Evolutionary conservation across 2,888 invertebrate species (phyloP), one percentile per base, ranked within the genome.

Genomic region (Athalia cordata): DNA sequence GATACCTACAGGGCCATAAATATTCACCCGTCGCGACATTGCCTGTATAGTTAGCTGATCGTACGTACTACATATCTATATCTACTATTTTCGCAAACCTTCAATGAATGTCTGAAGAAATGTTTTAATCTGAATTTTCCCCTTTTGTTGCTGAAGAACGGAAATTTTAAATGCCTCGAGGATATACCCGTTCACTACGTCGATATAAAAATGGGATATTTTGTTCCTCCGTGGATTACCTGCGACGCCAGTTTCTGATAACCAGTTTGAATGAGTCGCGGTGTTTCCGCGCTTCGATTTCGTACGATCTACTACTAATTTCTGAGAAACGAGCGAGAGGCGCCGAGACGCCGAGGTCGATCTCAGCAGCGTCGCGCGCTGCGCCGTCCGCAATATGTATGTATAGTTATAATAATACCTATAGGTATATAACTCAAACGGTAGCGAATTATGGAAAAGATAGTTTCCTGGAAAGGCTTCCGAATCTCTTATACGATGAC

Each of bases 401-500:
- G 59, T 72, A 29, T 8, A 4, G 5, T 2, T n/a, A 49, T 11
- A 11, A 7, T 49, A 29, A 3, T 29, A 67, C n/a, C 67, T 52
- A 45, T 8, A 47, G 43, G 29, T 13, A 55, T 68, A 52, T 5
- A 68, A 55, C 72, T 29, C 11, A 49, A n/a, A n/a, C 11, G 9
- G 59, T 72, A 15, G 70, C 70, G 70, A 72, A 72, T 72, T 72
- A 72, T 13, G 45, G 72, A 5, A 15, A 72, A 45, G 47, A 29
- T 29, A 72, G 59, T 72, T 72, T 72, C 72, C 59, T 45, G 72
- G 59, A 72, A 72, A 72, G 59, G 57, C 59, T 72, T 57, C 47
- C n/a, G 52, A 72, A 72, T 72, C 72, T 72, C 52, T 6, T 29
- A 45, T 13, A 45, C 8, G 5, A 59, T 72, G 72, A 72, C 72